Conservation (phyloP, 2,113 vertebrate genomes). For the Camelus dromedarius region DNA sequence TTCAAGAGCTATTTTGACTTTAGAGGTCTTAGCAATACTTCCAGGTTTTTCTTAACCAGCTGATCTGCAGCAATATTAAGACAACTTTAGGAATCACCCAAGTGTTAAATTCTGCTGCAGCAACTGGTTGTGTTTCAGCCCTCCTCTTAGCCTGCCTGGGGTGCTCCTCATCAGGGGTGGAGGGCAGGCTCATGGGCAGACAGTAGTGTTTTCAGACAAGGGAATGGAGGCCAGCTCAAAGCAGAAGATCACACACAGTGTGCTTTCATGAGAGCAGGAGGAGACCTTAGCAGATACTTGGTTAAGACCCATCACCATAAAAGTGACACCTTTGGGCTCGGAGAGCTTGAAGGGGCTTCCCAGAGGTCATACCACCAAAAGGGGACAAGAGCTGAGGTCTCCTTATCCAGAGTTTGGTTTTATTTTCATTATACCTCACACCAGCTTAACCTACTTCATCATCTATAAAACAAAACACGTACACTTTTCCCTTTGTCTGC, state of each 20-base stretch:
- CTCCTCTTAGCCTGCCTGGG: not conserved
- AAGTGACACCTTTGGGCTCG: not conserved
- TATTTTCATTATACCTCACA: not conserved
- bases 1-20: constrained; percentile 19
- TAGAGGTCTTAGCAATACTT: not conserved
- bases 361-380: not conserved
- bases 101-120: not conserved
- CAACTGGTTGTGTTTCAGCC: not conserved
- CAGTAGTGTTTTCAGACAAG: not conserved
- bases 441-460: not conserved
- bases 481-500: not conserved
- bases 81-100: not conserved
- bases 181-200: not conserved
- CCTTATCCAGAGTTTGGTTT: not conserved
- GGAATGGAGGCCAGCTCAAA: not conserved
- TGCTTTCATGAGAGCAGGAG: not conserved
- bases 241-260: not conserved
- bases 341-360: not conserved
- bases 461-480: not conserved
- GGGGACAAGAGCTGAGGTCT: not conserved
- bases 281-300: not conserved
- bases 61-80: not conserved
- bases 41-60: not conserved
- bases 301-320: not conserved
- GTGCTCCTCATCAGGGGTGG: not conserved